Percentiles rank a stretch among this genome's conserved stretches.
phyloP scores from a whole-genome alignment of 2,888 invertebrate genomes.

The Lasioglossum morio region DNA sequence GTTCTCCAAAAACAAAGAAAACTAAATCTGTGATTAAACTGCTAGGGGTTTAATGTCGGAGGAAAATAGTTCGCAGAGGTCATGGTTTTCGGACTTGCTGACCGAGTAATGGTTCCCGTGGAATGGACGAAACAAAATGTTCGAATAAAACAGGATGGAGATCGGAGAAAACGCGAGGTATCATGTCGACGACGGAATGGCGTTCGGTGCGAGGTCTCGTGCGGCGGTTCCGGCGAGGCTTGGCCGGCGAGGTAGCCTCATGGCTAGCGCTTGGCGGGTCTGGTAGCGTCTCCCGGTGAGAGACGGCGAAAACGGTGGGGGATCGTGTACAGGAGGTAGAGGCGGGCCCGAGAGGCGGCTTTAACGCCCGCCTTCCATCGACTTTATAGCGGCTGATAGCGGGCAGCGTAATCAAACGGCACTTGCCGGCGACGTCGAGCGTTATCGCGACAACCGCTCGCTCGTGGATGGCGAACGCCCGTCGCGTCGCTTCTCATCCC shows the following conservation, averaged over 20 bases:
- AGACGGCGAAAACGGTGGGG: slow-evolving; percentile 69
- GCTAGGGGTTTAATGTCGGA: background rate
- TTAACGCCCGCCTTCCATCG: slow-evolving; percentile 83
- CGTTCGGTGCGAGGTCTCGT: slow-evolving; percentile 55
- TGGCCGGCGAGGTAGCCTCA: slow-evolving; percentile 56
- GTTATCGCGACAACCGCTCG: slow-evolving; percentile 64
- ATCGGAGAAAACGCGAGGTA: background rate
- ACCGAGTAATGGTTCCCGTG: background rate
- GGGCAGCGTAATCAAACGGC: slow-evolving; percentile 80
- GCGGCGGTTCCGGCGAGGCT: slow-evolving; percentile 52
- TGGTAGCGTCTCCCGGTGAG: slow-evolving; percentile 70
- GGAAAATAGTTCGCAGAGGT: background rate
- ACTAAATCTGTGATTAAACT: background rate
- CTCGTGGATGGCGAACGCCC: slow-evolving; percentile 18
- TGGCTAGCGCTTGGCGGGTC: slow-evolving; percentile 69
- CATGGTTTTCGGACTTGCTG: background rate
- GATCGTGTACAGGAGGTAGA: slow-evolving; percentile 75
- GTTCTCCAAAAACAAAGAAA: background rate
- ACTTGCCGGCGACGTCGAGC: slow-evolving; percentile 70
- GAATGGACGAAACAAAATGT: background rate
- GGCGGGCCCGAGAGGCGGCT: slow-evolving; percentile 84
- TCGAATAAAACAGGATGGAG: background rate
- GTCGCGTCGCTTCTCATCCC: background rate
- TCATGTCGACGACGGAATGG: slow-evolving; percentile 49
- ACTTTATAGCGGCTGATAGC: slow-evolving; percentile 81